Base-by-base conservation (phyloP, 2,113 vertebrate genomes). In the Eclectus roratus region DNA sequence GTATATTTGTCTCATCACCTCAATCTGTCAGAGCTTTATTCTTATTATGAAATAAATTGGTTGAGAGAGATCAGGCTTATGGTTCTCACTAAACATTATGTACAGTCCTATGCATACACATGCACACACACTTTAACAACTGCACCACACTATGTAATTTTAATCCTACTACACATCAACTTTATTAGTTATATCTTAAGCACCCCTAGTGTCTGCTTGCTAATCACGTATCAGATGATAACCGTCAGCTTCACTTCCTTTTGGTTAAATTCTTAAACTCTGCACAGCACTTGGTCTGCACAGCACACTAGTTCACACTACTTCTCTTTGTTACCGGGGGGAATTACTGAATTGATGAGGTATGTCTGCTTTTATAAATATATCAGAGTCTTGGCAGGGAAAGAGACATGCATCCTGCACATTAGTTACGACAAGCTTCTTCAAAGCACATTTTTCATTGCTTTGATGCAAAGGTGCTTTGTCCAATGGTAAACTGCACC, bases 221-320 rank as follows among this genome's bases (percentile, higher is more conserved):
- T 93, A 95, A 91, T 74, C 70, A 53, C 1, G 6, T 86, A 77
- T 87, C 31, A 93, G 39, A 89, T 84, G 23, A 74, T 69, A 91
- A 70, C 63, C 1, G 1, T 55, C 91, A 83, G 49, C 63, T 93
- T 89, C 11, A 68, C 61, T 94, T 96, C 64, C 73, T 95, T 69
- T 90, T 82, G 47, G 53, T 82, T 81, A 94, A 91, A 91, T 81
- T 60, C 84, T 90, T 87, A 91, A 94, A 90, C 92, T 96, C 50
- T n/a, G 1, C 70, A 69, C 46, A 92, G 44, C 58, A 93, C 50
- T 93, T 88, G 66, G 55, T 90, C 72, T 78, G 29, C 82, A 50
- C 6, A 73, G 46, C 50, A 66, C 72, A 17, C 12, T 52, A 79
- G 5, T 69, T 91, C 68, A 91, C 91, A 78, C 46, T 90, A 83